phyloP scores from a whole-genome alignment of 2,797 vertebrate species.

The Coregonus suidteri region DNA sequence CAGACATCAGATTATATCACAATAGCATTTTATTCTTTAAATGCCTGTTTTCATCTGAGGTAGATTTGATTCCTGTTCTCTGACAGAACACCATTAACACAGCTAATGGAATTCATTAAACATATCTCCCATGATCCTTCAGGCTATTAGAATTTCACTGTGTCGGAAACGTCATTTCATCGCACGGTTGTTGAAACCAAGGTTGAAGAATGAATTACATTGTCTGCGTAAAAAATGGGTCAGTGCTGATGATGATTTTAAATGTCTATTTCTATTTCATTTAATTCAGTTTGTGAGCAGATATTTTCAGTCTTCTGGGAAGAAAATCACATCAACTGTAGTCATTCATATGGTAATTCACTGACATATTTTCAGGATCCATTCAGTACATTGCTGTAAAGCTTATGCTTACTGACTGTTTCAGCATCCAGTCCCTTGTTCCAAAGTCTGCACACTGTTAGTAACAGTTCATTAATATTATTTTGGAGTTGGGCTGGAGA shows the following conservation, averaged over 20 bases:
- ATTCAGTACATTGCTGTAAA: background rate
- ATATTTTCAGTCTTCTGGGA: background rate
- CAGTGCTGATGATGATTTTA: background rate
- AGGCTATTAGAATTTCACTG: conserved; percentile 9
- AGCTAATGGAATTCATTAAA: conserved; percentile 71
- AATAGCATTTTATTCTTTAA: conserved; percentile 4
- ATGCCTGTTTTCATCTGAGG: conserved; percentile 49
- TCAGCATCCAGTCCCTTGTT: background rate
- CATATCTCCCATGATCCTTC: conserved; percentile 8
- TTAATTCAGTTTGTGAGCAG: background rate
- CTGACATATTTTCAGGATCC: background rate
- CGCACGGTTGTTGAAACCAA: conserved; percentile 22
- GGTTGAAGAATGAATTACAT: conserved; percentile 17
- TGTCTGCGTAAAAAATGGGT: conserved; percentile 18
- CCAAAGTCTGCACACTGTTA: no score
- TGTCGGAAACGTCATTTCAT: background rate
- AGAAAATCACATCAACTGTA: background rate
- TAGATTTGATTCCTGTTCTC: conserved; percentile 58
- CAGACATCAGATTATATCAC: conserved; percentile 39
- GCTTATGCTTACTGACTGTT: background rate
- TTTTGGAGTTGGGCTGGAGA: background rate
- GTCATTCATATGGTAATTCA: background rate
- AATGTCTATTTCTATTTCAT: conserved; percentile 6
- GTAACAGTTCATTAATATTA: background rate
- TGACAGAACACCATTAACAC: conserved; percentile 64